Base-by-base conservation (phyloP, 2,113 vertebrate genomes). In the Alaudala cheleensis region DNA sequence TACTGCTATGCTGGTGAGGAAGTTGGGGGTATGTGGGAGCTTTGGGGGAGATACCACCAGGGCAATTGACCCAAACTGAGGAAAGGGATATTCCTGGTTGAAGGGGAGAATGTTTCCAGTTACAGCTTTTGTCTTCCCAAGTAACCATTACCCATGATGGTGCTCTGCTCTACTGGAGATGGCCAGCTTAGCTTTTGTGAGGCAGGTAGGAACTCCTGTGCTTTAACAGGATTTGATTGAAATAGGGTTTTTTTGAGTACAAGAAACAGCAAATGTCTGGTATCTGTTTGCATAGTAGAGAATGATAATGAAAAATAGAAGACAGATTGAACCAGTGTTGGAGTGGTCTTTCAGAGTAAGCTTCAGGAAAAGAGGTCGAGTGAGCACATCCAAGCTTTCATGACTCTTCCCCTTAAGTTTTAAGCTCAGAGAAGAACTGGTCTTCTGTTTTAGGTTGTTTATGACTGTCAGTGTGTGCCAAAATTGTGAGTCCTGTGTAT, bases 381-480 rank as follows among this genome's bases (percentile, higher is more conserved):
- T 66, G 54, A 70, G 21, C 53, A 45, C 12, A 61, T 57, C 12
- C 24, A 54, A 13, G 12, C 47, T 83, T 70, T 47, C 24, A 29
- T 44, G 33, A 45, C 42, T 69, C 11, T 70, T 88, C 65, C 56
- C 69, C 14, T 44, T 15, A 39, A 80, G 39, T 22, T n/a, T 88
- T 66, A 77, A 70, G 54, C 66, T 85, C 8, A 5, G 14, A 86
- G 70, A 50, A 81, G 83, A 89, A 6, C 37, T 53, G 26, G 7
- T 74, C 67, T 64, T 95, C 81, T 92, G 81, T 71, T 95, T 34
- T 40, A 50, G 42, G 17, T 40, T 76, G 81, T 54, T 21, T 73
- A 3, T 90, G 73, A 53, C 42, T 82, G 51, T 62, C 72, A 78
- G 66, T 88, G 56, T n/a, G 17, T 92, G 86, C 64, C 82, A 91